A percentile compares a stretch with the other conserved stretches of the same genome.
Evolutionary conservation across 2,113 vertebrate genomes (phyloP).

Genomic region (Ictalurus punctatus): DNA sequence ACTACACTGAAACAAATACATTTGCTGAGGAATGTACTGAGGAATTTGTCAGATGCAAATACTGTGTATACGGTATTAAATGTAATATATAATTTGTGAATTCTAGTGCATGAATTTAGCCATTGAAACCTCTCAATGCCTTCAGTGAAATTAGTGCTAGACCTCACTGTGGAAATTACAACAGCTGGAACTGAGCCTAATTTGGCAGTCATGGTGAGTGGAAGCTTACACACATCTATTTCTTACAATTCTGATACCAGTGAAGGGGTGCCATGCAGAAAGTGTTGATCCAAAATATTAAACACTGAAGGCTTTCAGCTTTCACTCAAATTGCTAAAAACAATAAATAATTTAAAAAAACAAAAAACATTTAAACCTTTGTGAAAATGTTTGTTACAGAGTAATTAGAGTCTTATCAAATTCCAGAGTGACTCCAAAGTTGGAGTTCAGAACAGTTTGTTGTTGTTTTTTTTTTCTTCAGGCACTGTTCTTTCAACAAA

Average conservation of each 20-base stretch:
- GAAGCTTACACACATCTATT: not conserved
- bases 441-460: not conserved
- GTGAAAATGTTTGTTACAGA: not conserved
- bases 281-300: slow-evolving; percentile 25
- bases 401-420: not conserved
- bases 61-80: not conserved
- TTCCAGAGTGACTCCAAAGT: not conserved
- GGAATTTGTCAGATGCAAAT: not conserved
- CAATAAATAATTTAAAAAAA: not conserved
- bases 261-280: not conserved
- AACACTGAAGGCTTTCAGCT: not conserved
- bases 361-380: not conserved
- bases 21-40: not conserved
- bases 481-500: not conserved
- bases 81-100: not conserved
- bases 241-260: slow-evolving; percentile 12
- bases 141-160: not conserved
- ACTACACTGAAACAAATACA: not conserved
- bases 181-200: slow-evolving; percentile 11
- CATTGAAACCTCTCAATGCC: not conserved
- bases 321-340: not conserved
- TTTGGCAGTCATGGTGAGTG: not conserved
- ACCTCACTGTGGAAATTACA: slow-evolving; percentile 1
- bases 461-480: not conserved
- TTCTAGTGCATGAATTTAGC: not conserved